phyloP scores from a whole-genome alignment of 2,113 vertebrate genomes.

The Heteronetta atricapilla region DNA sequence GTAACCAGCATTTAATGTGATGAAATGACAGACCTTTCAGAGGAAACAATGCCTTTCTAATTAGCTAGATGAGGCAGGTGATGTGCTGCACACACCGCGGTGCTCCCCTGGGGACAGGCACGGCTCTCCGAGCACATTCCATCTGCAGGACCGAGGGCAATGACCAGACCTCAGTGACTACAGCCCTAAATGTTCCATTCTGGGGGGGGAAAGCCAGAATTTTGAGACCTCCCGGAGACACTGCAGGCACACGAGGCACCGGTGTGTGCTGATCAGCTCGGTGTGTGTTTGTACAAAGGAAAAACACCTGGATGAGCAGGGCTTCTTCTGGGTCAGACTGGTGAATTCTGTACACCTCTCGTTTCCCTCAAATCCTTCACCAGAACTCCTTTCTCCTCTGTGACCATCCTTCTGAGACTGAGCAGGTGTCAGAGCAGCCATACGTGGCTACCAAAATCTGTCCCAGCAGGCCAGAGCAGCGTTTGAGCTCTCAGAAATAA shows the following conservation, averaged over 20 bases:
- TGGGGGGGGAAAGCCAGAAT: background rate
- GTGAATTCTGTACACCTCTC: background rate
- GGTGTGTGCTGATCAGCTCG: background rate
- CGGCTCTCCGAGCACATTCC: accelerated
- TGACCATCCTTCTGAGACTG: accelerated
- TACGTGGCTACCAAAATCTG: background rate
- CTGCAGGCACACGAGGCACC: background rate
- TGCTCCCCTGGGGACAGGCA: background rate
- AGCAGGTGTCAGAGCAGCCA: background rate
- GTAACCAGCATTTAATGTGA: background rate
- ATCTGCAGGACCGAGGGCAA: background rate
- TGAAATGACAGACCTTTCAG: background rate
- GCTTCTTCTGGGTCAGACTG: background rate
- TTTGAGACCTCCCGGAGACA: background rate
- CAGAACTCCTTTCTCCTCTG: background rate
- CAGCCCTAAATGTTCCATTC: background rate
- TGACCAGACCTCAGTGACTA: background rate
- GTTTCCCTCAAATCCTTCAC: background rate
- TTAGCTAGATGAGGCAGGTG: background rate
- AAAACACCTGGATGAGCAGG: background rate
- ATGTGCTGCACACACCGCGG: background rate
- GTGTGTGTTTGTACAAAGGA: background rate
- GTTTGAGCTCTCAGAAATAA: conserved; percentile 19
- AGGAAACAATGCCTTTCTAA: background rate
- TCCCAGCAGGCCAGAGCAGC: background rate